Evolutionary conservation across 2,113 vertebrate species (phyloP).

Genomic region (Heteronetta atricapilla): DNA sequence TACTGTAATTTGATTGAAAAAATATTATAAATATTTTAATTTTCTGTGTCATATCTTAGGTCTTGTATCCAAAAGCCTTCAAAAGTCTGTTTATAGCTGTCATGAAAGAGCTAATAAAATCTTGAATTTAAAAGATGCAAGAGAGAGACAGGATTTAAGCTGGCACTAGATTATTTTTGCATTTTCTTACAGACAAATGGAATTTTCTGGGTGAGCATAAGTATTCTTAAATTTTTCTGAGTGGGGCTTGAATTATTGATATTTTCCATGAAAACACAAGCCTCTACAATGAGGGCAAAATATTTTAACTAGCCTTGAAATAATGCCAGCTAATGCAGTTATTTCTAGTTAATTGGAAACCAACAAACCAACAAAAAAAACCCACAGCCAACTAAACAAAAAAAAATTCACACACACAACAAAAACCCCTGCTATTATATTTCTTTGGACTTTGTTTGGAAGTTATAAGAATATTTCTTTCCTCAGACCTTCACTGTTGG

Average conservation of each 20-base stretch:
- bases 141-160: neutral
- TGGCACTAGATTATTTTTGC: neutral
- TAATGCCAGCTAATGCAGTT: neutral
- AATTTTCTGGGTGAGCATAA: neutral
- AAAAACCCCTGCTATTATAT: neutral
- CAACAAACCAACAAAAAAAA: neutral
- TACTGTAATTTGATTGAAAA: neutral
- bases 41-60: neutral
- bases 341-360: constrained; percentile 7
- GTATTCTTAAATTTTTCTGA: constrained; percentile 32
- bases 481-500: neutral
- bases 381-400: too few relatives aligned
- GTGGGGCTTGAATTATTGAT: constrained; percentile 21
- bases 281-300: neutral
- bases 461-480: neutral
- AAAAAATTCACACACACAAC: neutral
- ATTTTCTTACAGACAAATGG: neutral
- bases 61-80: neutral
- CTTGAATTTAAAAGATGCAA: neutral
- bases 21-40: neutral
- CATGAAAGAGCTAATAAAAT: neutral
- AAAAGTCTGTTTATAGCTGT: neutral
- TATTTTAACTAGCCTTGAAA: neutral
- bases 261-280: neutral
- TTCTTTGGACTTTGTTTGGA: neutral